Percentiles rank a stretch among this genome's conserved stretches.
Evolutionary conservation across 2,113 vertebrate species (phyloP).

Genomic region (Chamaetylas fuelleborni): DNA sequence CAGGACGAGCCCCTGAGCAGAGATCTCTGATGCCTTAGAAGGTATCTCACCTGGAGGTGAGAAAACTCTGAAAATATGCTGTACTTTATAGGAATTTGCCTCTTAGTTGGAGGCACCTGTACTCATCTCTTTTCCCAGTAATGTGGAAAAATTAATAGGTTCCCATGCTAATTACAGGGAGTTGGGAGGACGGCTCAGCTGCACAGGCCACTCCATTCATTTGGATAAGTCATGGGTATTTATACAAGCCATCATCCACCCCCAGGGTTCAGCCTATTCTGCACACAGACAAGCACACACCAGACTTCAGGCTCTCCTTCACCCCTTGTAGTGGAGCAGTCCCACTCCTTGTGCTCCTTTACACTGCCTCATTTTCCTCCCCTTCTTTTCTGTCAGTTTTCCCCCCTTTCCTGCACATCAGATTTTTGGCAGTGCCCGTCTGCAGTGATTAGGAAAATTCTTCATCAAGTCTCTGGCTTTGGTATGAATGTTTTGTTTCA

Average conservation of each 20-base stretch:
- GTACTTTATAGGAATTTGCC: neutral
- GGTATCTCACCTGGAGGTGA: neutral
- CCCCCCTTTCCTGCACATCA: neutral
- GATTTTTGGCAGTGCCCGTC: neutral
- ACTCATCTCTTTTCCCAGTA: neutral
- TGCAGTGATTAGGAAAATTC: neutral
- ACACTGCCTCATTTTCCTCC: neutral
- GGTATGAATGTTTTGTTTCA: neutral
- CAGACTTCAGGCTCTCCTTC: neutral
- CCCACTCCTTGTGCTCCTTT: neutral
- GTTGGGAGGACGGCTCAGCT: neutral
- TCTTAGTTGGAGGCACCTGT: neutral
- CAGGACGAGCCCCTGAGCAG: neutral
- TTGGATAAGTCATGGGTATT: slow-evolving; percentile 12
- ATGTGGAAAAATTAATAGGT: slow-evolving; percentile 13
- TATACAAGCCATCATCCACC: neutral
- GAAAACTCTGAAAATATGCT: neutral
- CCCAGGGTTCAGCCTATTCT: neutral
- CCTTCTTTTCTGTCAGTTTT: neutral
- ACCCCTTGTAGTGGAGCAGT: neutral
- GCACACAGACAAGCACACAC: neutral
- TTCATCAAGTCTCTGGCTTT: neutral
- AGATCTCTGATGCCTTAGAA: neutral
- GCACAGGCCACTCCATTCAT: neutral
- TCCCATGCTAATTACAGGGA: slow-evolving; percentile 41